Conservation (phyloP, 2,113 vertebrate species). For the Gnathonemus longibarbis region DNA sequence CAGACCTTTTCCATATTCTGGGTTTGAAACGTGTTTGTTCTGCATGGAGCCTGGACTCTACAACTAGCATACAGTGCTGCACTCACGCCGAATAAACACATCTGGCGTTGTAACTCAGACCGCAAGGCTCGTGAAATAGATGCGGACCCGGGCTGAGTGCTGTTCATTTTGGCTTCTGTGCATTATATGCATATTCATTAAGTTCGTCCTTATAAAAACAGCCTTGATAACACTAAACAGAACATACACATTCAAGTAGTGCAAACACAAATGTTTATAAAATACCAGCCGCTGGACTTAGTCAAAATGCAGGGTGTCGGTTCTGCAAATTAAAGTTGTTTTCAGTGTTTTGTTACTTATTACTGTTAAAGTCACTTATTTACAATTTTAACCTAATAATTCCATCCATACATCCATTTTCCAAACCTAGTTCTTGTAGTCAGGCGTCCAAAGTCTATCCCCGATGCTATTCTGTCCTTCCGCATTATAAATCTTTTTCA, state of each 20-base stretch:
- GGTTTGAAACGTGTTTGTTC: not conserved
- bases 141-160: not conserved
- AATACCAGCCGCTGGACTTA: not conserved
- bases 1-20: slow-evolving; percentile 34
- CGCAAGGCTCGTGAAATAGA: not conserved
- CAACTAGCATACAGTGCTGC: not conserved
- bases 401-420: not conserved
- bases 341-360: not conserved
- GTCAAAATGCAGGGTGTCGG: not conserved
- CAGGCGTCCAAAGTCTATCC: not conserved
- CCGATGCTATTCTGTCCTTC: not conserved
- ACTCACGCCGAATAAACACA: not conserved
- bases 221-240: not conserved
- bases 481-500: not conserved
- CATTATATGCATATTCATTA: not conserved
- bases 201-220: not conserved
- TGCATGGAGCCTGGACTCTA: not conserved
- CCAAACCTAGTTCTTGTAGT: not conserved
- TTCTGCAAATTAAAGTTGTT: not conserved
- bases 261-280: not conserved
- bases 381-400: not conserved
- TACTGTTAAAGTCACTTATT: not conserved
- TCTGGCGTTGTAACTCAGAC: not conserved
- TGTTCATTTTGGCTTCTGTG: not conserved
- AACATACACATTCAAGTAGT: not conserved